Base-by-base conservation (phyloP, 2,797 vertebrate genomes). In the Darevskia nairensis region DNA sequence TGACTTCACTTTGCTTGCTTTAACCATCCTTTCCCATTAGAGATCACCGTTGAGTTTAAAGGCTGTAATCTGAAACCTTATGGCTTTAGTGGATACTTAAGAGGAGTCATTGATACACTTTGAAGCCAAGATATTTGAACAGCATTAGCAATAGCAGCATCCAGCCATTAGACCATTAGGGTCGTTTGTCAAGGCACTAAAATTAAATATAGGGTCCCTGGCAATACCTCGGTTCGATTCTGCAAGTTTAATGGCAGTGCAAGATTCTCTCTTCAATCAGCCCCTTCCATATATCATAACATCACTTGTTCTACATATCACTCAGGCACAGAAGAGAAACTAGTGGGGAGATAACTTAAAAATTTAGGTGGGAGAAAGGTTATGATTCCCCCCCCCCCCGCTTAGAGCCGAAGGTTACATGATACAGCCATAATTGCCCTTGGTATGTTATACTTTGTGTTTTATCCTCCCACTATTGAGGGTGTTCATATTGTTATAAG, bases 161-260 rank as follows among this genome's bases (percentile, higher is more conserved):
- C 77, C 89, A 93, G 86, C 91, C 92, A 90, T 95, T 90, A 93
- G 91, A 85, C 85, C 95, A 90, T 96, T 95, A 93, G 92, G 95
- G 93, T 95, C 87, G 92, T 95, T 96, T 94, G 89, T 86, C 3
- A 32, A 96, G 90, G 92, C 91, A 89, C 94, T 82, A 93, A 93
- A 90, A 96, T 96, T 96, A 96, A 95, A 95, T 94, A 92, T 90
- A 95, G 92, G 95, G 92, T 95, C 90, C 82, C 88, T 74, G 88
- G 94, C 89, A 95, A 95, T 96, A 94, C 92, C 92, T 93, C 93
- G 93, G 90, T 96, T 93, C 94, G 90, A 90, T 95, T 94, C 92
- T 92, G 91, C 87, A 91, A 93, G 87, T 92, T 95, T 96, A 96
- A 94, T 93, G 83, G 92, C 90, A 94, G 85, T 93, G 89, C 89